Evolutionary conservation across 2,113 vertebrate genomes (phyloP).

Genomic region (Phalacrocorax brasilianus): DNA sequence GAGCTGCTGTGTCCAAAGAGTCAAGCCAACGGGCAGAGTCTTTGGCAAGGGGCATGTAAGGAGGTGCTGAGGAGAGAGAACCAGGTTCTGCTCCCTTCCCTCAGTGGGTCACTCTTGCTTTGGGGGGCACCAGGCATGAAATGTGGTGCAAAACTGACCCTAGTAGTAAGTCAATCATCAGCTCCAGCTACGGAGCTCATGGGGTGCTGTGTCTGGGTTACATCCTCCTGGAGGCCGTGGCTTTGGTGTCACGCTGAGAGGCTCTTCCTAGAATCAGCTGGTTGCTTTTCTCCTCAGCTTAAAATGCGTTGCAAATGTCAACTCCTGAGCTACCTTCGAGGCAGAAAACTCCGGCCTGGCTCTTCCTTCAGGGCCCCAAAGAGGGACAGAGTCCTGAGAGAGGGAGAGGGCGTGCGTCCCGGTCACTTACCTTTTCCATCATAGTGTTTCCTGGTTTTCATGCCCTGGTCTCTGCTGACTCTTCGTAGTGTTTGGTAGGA

Average conservation of each 20-base stretch:
- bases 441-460: rapidly evolving
- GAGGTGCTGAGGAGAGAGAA: not conserved
- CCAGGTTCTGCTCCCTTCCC: not conserved
- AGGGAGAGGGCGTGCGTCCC: not conserved
- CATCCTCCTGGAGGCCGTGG: rapidly evolving
- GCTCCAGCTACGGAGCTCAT: rapidly evolving
- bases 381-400: not conserved
- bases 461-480: not conserved
- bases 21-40: not conserved
- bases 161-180: not conserved
- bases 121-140: not conserved
- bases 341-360: not conserved
- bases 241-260: not conserved
- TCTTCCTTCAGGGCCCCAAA: not conserved
- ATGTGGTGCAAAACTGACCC: not conserved
- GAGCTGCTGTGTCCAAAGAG: not conserved
- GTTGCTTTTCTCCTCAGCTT: not conserved
- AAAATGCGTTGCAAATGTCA: not conserved
- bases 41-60: not conserved
- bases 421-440: not conserved
- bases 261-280: not conserved
- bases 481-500: too few species aligned
- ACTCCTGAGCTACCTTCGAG: not conserved
- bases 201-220: rapidly evolving
- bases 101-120: not conserved